Base-by-base conservation (phyloP, 2,113 vertebrate species). In the Arenaria interpres region DNA sequence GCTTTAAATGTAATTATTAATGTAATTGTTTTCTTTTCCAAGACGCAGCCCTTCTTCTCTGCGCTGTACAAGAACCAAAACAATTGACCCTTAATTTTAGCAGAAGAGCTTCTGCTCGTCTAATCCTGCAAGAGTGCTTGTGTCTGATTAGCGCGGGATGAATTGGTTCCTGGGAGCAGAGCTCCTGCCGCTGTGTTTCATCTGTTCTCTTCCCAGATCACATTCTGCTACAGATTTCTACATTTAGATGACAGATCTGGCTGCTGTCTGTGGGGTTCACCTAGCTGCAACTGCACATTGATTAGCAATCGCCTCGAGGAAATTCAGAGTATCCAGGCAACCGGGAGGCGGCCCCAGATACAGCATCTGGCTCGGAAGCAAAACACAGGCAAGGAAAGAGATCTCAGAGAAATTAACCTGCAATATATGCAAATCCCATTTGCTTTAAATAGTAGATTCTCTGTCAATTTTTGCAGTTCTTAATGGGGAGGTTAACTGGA, bases 281-380 rank as follows among this genome's bases (percentile, higher is more conserved):
- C 96, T 97, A 96, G 85, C 95, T 97, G 96, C 97, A 96, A 95
- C 93, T 96, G 91, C 95, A 96, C 96, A 97, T 96, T 97, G 96
- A 97, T 98, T 97, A 97, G 89, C 94, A 97, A 95, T 89, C 94
- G 96, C 97, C 97, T 96, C 19, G 91, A 97, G 97, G 96, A 98
- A 96, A 97, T 82, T 95, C 90, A 63, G 80, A 96, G 97, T 97
- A 97, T 96, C 97, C 95, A 97, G 91, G 97, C 97, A 98, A 98
- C 97, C 72, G 0, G 57, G 88, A 95, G 69, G 78, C 85, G 43
- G 94, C 90, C 19, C 30, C 32, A 8, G 92, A 93, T 87, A 37
- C 74, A 96, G 95, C 95, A 97, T 96, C 96, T 97, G 97, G 96
- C 96, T 94, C 1, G 4, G 93, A 96, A 91, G 87, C 76, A 85